Conservation (phyloP, 1,140 invertebrate genomes). For the Lysiphlebus fabarum region DNA sequence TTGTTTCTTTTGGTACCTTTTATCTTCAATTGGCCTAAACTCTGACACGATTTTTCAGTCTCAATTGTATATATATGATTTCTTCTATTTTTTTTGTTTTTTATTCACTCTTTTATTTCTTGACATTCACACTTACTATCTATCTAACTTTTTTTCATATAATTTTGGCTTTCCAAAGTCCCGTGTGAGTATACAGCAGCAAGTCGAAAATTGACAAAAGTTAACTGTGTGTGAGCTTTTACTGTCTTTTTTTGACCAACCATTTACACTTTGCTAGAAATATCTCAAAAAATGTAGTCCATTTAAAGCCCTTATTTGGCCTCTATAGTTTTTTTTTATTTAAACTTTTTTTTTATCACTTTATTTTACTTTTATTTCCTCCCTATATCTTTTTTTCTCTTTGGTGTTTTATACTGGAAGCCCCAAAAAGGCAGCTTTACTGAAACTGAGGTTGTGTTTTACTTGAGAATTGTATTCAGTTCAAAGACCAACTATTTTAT, state of each 20-base stretch:
- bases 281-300: slow-evolving; percentile 33
- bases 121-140: not conserved
- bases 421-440: not conserved
- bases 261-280: slow-evolving; percentile 32
- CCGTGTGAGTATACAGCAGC: slow-evolving; percentile 14
- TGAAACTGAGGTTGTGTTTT: not conserved
- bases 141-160: slow-evolving; percentile 1
- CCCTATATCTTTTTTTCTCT: too few species aligned
- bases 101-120: not conserved
- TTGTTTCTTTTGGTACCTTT: not conserved
- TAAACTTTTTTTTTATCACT: not conserved
- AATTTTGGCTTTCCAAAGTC: slow-evolving; percentile 5
- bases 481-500: too few species aligned
- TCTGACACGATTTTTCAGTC: slow-evolving; percentile 16
- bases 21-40: slow-evolving; percentile 6
- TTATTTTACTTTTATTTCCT: too few species aligned
- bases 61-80: slow-evolving; percentile 27
- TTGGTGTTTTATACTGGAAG: too few species aligned
- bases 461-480: too few species aligned
- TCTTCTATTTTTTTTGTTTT: slow-evolving; percentile 22
- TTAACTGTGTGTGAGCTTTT: slow-evolving; percentile 9
- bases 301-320: slow-evolving; percentile 29
- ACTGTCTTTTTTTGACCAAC: not conserved
- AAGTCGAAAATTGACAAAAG: slow-evolving; percentile 34
- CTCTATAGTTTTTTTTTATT: slow-evolving; percentile 14